These are phyloP conservation scores for Platycercus adscitus DNA, from an alignment of 2,113 vertebrate genomes.

Conservation along the genomic window DNA sequence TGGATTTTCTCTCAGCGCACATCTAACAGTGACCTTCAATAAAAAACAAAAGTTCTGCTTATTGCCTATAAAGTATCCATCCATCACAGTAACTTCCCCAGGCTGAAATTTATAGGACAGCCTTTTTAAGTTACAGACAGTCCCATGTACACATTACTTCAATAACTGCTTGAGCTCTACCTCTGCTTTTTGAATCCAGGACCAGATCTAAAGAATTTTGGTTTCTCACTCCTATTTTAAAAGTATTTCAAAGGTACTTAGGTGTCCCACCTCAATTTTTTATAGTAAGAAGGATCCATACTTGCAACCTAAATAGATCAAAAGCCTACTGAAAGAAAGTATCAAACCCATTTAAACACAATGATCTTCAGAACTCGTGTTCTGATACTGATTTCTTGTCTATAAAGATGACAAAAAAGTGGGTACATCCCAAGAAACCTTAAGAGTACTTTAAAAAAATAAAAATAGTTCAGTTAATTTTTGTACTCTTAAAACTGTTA, in stretches of 20 bases:
- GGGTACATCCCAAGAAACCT: background rate
- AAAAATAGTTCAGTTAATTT: background rate
- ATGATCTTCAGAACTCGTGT: background rate
- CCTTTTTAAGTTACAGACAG: background rate
- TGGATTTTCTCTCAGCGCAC: background rate
- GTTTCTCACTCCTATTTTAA: background rate
- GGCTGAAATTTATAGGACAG: background rate
- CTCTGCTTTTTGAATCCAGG: background rate
- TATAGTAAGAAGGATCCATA: background rate
- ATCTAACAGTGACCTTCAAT: background rate
- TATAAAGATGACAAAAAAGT: background rate
- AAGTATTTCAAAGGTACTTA: background rate
- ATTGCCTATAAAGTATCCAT: background rate
- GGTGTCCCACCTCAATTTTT: background rate
- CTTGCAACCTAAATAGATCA: background rate
- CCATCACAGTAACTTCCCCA: background rate
- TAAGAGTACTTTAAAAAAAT: background rate
- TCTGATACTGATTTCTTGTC: background rate
- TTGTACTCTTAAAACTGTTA: background rate
- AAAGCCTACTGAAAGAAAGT: background rate
- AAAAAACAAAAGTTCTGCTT: background rate
- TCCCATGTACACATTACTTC: background rate
- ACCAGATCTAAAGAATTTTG: background rate
- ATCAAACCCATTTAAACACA: background rate
- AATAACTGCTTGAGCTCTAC: background rate